Evolutionary conservation across 2,113 vertebrate species (phyloP).

Genomic region (Prunella himalayana): DNA sequence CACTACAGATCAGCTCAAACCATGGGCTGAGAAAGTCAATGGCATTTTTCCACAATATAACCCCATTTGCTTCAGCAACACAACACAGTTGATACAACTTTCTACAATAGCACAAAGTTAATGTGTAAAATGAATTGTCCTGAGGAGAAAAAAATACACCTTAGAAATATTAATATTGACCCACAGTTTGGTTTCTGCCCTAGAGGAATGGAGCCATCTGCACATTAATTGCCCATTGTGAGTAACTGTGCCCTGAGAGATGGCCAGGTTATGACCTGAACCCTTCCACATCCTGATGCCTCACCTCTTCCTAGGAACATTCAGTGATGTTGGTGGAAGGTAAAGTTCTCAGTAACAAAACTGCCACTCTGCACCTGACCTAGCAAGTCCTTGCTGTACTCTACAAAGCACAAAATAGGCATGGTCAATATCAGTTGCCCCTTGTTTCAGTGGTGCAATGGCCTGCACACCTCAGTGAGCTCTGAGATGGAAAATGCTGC

Average conservation of each 20-base stretch:
- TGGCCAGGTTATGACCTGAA: neutral
- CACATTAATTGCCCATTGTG: neutral
- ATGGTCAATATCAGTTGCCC: accelerated
- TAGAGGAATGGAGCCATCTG: neutral
- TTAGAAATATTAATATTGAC: neutral
- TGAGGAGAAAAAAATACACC: neutral
- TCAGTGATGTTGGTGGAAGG: neutral
- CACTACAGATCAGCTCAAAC: neutral
- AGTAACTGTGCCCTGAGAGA: neutral
- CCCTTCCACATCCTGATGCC: neutral
- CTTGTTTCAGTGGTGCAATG: neutral
- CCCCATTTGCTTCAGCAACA: neutral
- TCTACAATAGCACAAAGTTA: neutral
- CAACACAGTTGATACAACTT: neutral
- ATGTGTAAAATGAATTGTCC: neutral
- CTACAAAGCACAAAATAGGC: neutral
- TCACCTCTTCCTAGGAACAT: neutral
- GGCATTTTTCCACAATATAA: neutral
- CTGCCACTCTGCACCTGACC: neutral
- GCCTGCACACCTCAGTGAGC: neutral
- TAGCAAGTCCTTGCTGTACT: neutral
- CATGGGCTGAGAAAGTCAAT: neutral
- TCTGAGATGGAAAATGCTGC: neutral
- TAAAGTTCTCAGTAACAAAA: neutral
- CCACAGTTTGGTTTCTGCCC: neutral